phyloP scores from a whole-genome alignment of 2,888 invertebrate genomes.

The Campoplex nolae region DNA sequence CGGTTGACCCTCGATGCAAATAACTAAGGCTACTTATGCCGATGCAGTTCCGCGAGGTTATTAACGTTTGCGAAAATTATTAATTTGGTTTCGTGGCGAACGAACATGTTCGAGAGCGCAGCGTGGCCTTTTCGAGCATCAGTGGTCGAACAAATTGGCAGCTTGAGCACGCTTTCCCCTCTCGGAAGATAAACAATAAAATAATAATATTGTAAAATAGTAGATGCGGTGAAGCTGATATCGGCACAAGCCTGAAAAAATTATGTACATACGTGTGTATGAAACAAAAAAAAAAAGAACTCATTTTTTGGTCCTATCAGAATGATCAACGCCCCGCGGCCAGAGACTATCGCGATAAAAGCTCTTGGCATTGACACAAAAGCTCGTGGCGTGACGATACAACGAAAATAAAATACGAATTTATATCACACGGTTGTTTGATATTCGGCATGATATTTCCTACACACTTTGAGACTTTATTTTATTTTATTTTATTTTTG shows the following conservation, averaged over 20 bases:
- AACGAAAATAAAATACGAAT: conserved; percentile 34
- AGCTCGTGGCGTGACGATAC: conserved; percentile 37
- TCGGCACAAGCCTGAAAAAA: not conserved
- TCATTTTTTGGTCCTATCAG: conserved; percentile 45
- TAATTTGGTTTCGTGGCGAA: conserved; percentile 63
- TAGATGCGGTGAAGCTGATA: conserved; percentile 13
- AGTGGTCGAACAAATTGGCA: conserved; percentile 62
- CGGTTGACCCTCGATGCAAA: conserved; percentile 65
- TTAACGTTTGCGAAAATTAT: conserved; percentile 65
- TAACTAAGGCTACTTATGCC: conserved; percentile 68
- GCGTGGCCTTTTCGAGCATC: conserved; percentile 36
- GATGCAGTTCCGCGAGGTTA: conserved; percentile 18
- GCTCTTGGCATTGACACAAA: conserved; percentile 38
- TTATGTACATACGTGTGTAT: not conserved
- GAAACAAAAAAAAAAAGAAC: conserved; percentile 49
- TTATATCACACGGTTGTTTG: conserved; percentile 41
- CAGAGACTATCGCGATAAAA: conserved; percentile 39
- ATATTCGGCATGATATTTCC: conserved; percentile 41
- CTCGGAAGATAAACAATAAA: conserved; percentile 43
- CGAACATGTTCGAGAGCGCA: conserved; percentile 56
- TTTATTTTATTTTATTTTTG: conserved; percentile 25
- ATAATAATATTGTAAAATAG: conserved; percentile 44
- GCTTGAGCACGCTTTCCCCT: conserved; percentile 12
- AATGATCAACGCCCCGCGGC: conserved; percentile 31
- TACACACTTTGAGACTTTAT: conserved; percentile 45